Percentiles rank a stretch among this genome's conserved stretches.
phyloP scores from a whole-genome alignment of 2,888 invertebrate genomes.

The Scaptomyza tumidula region DNA sequence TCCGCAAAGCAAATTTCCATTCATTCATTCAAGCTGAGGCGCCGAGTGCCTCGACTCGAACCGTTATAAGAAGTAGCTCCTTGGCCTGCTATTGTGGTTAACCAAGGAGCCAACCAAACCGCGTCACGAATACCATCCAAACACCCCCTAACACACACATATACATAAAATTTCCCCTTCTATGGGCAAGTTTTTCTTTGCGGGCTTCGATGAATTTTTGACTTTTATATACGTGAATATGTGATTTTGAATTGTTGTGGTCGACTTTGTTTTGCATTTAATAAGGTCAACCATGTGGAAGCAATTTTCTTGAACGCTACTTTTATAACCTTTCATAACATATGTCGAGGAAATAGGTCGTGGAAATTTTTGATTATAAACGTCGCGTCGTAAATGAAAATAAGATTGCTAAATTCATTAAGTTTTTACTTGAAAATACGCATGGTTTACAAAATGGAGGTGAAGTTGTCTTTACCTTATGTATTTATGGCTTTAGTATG shows the following conservation, averaged over 20 bases:
- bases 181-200: constrained; percentile 20
- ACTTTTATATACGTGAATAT: constrained; percentile 79
- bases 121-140: constrained; percentile 40
- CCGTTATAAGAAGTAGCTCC: constrained; percentile 29
- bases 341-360: constrained; percentile 11
- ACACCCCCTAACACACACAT: constrained; percentile 8
- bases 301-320: constrained; percentile 65
- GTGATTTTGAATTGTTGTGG: constrained; percentile 76
- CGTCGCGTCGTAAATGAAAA: constrained; percentile 16
- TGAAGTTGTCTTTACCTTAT: background rate
- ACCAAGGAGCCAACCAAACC: constrained; percentile 41
- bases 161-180: background rate
- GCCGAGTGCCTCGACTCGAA: constrained; percentile 42
- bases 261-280: constrained; percentile 68
- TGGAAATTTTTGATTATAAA: constrained; percentile 44
- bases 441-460: no score
- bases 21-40: constrained; percentile 50
- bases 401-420: constrained; percentile 5
- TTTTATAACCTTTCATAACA: constrained; percentile 19
- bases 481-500: no score
- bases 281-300: constrained; percentile 73
- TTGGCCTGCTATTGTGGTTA: constrained; percentile 65
- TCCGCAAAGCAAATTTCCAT: constrained; percentile 80
- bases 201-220: constrained; percentile 75
- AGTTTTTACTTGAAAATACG: background rate